Evolutionary conservation across 2,797 vertebrate species (phyloP), one percentile per base, ranked within the genome.

Genomic region (Orientallactaga sibirica): DNA sequence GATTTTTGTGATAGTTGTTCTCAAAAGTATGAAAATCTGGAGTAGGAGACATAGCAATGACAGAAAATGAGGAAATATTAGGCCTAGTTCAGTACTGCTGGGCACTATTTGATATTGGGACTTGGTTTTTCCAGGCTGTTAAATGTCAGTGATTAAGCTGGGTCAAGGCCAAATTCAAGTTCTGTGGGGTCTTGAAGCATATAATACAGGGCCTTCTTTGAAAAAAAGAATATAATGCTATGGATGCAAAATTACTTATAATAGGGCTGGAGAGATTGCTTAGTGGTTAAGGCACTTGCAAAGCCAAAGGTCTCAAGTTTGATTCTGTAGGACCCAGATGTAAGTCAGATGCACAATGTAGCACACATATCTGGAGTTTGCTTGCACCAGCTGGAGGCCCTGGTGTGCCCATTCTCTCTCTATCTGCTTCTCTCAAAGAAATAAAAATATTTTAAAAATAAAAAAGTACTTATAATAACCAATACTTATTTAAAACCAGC

Each of bases 201-300:
- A 41, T 37, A 73, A 58, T 29, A 33, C 14, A 7, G 4, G 33
- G 11, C 62, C 2, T 43, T 85, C 25, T 71, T 93, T 90, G 29
- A 88, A 64, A 92, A 48, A 93, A 95, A 80, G 6, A 43, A 55
- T 61, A 22, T 73, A 85, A 90, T 88, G 78, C 48, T 89, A 48
- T 73, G 24, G n/a, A 33, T 75, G n/a, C 10, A 88, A 84, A 92
- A 66, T 83, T 87, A 81, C 9, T 71, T 58, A 16, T 48, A 48
- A 48, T 48, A 48, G 48, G 48, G 48, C 48, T 48, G 48, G 48
- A 48, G 48, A 48, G 48, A 48, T 48, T 48, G 43, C 43, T 48
- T 48, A 48, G 43, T 48, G 43, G 8, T 48, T 48, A 48, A 48
- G 48, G 48, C 48, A 48, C 48, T 48, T 48, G 48, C 48, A 48